Conservation (phyloP, 1,140 invertebrate genomes). For the Dreissena rostriformis region DNA sequence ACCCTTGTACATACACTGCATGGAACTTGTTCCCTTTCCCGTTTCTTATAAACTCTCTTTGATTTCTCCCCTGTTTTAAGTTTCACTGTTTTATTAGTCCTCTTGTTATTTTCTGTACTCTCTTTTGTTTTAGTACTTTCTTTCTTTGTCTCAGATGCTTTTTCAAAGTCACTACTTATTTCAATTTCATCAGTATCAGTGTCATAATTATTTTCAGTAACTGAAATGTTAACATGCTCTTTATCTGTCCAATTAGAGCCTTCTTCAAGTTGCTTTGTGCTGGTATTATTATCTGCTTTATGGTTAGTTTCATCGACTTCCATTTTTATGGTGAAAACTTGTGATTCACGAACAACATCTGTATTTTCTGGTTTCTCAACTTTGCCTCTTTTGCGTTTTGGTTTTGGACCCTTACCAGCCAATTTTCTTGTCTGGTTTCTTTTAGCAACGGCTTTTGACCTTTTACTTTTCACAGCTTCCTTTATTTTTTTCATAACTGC, state of each 20-base stretch:
- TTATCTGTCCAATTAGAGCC: neutral
- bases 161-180: slow-evolving; percentile 28
- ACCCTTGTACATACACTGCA: slow-evolving; percentile 36
- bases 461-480: neutral
- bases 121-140: neutral
- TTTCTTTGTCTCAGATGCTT: slow-evolving; percentile 10
- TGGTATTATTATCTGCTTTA: neutral
- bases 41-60: slow-evolving; percentile 7
- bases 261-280: neutral
- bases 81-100: neutral
- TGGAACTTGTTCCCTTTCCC: slow-evolving; percentile 34
- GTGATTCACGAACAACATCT: neutral
- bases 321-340: neutral
- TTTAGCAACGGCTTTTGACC: neutral
- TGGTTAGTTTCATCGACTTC: slow-evolving; percentile 1
- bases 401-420: neutral
- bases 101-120: neutral
- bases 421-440: neutral
- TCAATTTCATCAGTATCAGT: slow-evolving; percentile 26
- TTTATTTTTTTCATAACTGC: slow-evolving; percentile 22
- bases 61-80: neutral
- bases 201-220: slow-evolving; percentile 19
- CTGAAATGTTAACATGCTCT: slow-evolving; percentile 2
- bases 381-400: neutral
- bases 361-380: neutral